phyloP scores from a whole-genome alignment of 2,113 vertebrate genomes.

The Hemicordylus capensis region DNA sequence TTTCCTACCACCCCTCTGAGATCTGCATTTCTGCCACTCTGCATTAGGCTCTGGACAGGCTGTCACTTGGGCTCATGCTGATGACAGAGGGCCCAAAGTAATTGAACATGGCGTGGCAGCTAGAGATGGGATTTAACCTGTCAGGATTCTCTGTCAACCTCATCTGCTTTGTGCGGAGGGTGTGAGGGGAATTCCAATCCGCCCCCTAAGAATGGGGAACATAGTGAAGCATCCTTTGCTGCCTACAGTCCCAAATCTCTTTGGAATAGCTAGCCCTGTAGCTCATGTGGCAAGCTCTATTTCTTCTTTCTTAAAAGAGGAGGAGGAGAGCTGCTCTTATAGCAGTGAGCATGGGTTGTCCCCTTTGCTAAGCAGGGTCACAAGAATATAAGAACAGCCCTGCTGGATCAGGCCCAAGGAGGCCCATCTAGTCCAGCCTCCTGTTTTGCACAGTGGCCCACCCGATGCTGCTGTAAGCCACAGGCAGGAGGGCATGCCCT shows the following conservation, averaged over 20 bases:
- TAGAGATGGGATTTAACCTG: neutral
- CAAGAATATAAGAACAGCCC: too few relatives aligned
- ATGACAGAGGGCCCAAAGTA: fast-evolving
- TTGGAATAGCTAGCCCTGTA: neutral
- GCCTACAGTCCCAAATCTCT: neutral
- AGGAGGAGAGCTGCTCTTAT: too few relatives aligned
- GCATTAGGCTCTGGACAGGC: neutral
- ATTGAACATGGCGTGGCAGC: fast-evolving
- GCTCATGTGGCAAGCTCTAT: conserved; percentile 4
- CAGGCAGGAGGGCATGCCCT: too few relatives aligned
- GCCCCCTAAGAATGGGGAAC: fast-evolving
- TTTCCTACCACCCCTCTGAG: neutral
- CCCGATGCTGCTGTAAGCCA: too few relatives aligned
- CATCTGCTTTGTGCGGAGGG: fast-evolving
- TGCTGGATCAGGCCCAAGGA: too few relatives aligned
- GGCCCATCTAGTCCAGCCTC: too few relatives aligned
- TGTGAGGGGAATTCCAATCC: neutral
- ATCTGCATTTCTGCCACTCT: neutral
- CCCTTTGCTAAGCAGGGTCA: too few relatives aligned
- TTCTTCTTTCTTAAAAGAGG: too few relatives aligned
- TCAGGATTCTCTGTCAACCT: neutral
- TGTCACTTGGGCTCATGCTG: neutral
- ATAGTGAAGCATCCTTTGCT: fast-evolving
- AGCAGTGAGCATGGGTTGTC: too few relatives aligned
- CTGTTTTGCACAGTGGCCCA: too few relatives aligned